A percentile compares a stretch with the other conserved stretches of the same genome.
Conservation (phyloP, 1,140 invertebrate species). For the Cataglyphis hispanica region DNA sequence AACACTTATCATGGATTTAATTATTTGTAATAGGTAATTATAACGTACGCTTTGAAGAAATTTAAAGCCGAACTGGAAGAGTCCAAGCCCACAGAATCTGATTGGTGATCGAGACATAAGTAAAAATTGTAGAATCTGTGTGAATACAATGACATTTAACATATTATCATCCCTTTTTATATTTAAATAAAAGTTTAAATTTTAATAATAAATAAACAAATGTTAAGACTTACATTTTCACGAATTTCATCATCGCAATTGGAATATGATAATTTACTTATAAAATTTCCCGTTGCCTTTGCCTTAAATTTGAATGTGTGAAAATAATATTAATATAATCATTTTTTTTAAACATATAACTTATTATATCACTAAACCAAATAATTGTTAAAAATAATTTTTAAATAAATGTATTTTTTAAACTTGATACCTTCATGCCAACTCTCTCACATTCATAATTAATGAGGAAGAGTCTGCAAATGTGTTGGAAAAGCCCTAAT, state of each 20-base stretch:
- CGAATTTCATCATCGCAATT: background rate
- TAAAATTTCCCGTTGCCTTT: background rate
- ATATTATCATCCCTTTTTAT: background rate
- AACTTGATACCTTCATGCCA: background rate
- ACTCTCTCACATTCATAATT: constrained; percentile 12
- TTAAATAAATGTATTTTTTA: too few species aligned
- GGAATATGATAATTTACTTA: background rate
- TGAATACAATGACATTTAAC: background rate
- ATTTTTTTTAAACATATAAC: too few species aligned
- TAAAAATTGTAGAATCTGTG: constrained; percentile 30
- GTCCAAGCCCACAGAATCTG: constrained; percentile 20
- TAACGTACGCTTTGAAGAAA: constrained; percentile 3
- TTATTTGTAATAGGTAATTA: background rate
- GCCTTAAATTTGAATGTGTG: background rate
- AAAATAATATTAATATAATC: background rate
- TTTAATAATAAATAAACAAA: background rate
- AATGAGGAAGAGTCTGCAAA: background rate
- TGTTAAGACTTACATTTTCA: constrained; percentile 14
- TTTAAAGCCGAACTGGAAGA: constrained; percentile 39
- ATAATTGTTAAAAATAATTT: background rate
- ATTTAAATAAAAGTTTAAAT: background rate
- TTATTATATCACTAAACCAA: background rate
- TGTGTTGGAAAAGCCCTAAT: background rate
- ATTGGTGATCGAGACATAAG: background rate
- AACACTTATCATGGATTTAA: background rate